These are phyloP conservation scores for Galago senegalensis DNA, from an alignment of 2,797 vertebrate genomes.

Conservation along the genomic window DNA sequence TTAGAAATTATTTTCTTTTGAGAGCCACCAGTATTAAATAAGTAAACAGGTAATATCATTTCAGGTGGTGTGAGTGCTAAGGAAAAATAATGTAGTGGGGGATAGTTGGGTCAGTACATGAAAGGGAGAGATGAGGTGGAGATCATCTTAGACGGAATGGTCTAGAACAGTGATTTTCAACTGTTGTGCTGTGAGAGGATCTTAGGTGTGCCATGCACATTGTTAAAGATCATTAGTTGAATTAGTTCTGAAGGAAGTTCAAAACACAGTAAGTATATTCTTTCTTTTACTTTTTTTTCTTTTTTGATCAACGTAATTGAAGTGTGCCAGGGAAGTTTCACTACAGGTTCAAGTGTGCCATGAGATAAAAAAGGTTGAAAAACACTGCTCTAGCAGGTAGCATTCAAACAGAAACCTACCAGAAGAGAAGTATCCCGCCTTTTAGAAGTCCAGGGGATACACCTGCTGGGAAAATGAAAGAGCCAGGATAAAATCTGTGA, in stretches of 20 bases:
- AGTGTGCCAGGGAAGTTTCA: too few species aligned
- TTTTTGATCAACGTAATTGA: too few species aligned
- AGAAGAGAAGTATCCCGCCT: not conserved
- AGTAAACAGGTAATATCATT: not conserved
- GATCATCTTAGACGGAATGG: not conserved
- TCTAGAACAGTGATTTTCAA: not conserved
- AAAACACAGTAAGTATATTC: too few species aligned
- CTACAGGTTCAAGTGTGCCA: too few species aligned
- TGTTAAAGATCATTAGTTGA: too few species aligned
- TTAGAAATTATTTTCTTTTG: not conserved
- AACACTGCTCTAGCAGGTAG: not conserved
- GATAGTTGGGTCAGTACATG: not conserved
- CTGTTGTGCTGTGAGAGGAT: too few species aligned
- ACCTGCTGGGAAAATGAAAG: not conserved
- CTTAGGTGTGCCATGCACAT: too few species aligned
- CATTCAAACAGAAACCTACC: not conserved
- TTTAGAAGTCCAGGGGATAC: not conserved
- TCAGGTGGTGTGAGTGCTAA: not conserved
- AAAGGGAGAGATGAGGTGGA: not conserved
- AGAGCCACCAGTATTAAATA: not conserved
- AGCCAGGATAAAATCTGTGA: not conserved
- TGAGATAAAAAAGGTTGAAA: too few species aligned
- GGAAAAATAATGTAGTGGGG: not conserved
- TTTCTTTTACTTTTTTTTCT: too few species aligned
- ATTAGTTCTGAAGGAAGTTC: too few species aligned